Base-by-base conservation (phyloP, 1,140 invertebrate genomes). In the Idris sp. region DNA sequence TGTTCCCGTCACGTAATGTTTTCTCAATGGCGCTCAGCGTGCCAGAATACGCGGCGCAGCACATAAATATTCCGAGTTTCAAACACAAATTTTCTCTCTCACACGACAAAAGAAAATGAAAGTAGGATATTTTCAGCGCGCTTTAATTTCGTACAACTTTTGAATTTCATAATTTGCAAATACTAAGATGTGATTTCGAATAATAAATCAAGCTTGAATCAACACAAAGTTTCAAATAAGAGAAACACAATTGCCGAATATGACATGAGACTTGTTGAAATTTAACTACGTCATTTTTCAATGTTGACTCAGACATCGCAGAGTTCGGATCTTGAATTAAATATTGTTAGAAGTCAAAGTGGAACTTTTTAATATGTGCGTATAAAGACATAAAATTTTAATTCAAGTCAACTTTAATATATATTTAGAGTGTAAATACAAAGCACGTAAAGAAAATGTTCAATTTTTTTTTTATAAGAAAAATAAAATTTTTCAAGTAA, bases 1-100 rank as follows among this genome's bases (percentile, higher is more conserved):
- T 64, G n/a, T 73, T 51, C 68, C 51, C 13, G 58, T 54, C 68
- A 64, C 68, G 68, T 64, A 73, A 58, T 64, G 51, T 51, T 56
- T 56, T 62, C 36, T 62, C 40, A 61, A 71, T 71, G 49, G 46
- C 28, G 15, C 9, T 38, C n/a, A n/a, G 44, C 49, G 16, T 22
- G 19, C 36, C 30, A 43, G 41, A 61, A 48, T 40, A 48, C 40
- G 59, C 58, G 36, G n/a, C n/a, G n/a, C n/a, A n/a, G n/a, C n/a
- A n/a, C 46, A 36, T 59, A 58, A 69, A 59, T 59, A 58, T 69
- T 59, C 54, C 30, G 25, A 19, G 18, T 46, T 58, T 35, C 44
- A 53, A 53, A 61, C n/a, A n/a, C 11, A 30, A 13, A 44, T 59
- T 59, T 51, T 46, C 33, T 35, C 13, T 15, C 28, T 38, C 43